Conservation (phyloP, 2,888 invertebrate species). For the Pandemis cinnamomeana region DNA sequence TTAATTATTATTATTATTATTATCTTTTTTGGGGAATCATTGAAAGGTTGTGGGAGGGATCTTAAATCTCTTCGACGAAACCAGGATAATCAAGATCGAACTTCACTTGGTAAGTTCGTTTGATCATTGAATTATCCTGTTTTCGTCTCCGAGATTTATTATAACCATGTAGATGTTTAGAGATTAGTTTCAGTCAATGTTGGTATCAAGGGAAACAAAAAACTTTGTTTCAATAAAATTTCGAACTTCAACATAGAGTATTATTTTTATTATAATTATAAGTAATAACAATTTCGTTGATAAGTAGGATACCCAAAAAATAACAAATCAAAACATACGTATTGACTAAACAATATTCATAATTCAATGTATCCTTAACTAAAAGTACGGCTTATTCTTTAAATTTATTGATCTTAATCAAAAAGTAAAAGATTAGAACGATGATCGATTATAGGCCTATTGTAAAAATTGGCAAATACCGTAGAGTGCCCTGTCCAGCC, state of each 20-base stretch:
- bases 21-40: no score
- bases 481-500: conserved; percentile 9
- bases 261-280: neutral
- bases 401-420: no score
- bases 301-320: no score
- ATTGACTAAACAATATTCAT: no score
- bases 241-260: no score
- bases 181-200: neutral
- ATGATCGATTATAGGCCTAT: conserved; percentile 22
- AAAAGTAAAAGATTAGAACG: neutral
- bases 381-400: no score
- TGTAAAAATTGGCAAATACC: conserved; percentile 9
- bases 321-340: no score
- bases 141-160: conserved; percentile 4
- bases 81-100: conserved; percentile 39
- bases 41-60: neutral
- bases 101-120: conserved; percentile 43
- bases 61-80: conserved; percentile 40
- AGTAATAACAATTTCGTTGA: no score
- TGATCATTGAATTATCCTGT: conserved; percentile 26
- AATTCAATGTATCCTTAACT: no score
- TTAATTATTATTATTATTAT: neutral
- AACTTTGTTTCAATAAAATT: no score
- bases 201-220: neutral
- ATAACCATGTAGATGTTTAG: conserved; percentile 17